Percentiles rank a stretch among this genome's conserved stretches.
phyloP scores from a whole-genome alignment of 2,888 invertebrate species.

The Polymixis flavicincta region DNA sequence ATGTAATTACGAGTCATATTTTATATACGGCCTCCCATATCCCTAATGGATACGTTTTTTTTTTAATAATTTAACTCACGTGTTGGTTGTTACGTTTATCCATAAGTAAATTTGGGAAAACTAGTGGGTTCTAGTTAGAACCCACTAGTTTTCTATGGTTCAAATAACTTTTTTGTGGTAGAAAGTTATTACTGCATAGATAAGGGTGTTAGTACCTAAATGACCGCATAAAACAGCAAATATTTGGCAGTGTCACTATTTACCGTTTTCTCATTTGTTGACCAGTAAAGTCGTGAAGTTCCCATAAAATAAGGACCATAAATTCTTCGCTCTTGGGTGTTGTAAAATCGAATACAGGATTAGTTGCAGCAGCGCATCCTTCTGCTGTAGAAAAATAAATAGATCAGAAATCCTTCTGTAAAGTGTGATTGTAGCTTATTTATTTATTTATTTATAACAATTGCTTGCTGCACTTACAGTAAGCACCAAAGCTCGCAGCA shows the following conservation, averaged over 20 bases:
- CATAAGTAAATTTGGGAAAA: neutral
- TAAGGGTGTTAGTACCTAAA: neutral
- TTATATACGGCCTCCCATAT: neutral
- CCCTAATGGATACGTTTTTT: neutral
- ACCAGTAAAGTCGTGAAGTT: conserved; percentile 10
- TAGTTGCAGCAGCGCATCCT: neutral
- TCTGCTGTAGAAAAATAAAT: neutral
- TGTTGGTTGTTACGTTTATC: neutral
- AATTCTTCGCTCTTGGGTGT: neutral
- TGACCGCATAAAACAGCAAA: neutral
- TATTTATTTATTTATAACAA: too few relatives aligned
- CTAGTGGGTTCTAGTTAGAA: neutral
- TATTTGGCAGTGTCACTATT: neutral
- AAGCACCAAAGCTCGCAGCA: too few relatives aligned
- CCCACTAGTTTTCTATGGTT: too few relatives aligned
- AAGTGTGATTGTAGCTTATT: conserved; percentile 3
- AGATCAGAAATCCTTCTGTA: conserved; percentile 1
- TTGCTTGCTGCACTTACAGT: too few relatives aligned
- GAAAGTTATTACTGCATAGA: neutral
- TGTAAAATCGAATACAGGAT: neutral
- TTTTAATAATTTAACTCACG: neutral
- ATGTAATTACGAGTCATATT: neutral
- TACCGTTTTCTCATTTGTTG: conserved; percentile 1
- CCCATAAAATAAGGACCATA: conserved; percentile 6
- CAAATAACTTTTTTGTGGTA: too few relatives aligned